Conservation (phyloP, 2,113 vertebrate species). For the Irena cyanogastra region DNA sequence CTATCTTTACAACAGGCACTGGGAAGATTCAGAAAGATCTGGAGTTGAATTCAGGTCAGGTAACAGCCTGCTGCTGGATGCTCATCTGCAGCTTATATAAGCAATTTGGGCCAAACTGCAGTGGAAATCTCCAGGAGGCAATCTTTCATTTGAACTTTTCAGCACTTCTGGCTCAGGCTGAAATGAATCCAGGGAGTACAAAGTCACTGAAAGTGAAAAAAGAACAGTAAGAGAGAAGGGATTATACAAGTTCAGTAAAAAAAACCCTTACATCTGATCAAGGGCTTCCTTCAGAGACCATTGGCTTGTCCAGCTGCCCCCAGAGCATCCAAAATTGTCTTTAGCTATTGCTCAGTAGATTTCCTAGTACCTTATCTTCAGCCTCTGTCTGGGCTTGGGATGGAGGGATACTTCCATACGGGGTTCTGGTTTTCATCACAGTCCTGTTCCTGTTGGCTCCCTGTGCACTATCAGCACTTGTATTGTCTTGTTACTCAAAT, state of each 20-base stretch:
- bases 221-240: neutral
- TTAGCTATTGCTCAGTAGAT: neutral
- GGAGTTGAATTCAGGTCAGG: slow-evolving; percentile 48
- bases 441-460: neutral
- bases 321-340: neutral
- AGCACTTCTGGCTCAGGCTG: neutral
- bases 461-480: neutral
- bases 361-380: neutral
- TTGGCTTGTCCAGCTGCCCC: neutral
- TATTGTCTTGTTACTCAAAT: neutral
- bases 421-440: slow-evolving; percentile 22
- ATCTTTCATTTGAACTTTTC: neutral
- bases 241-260: neutral
- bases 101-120: neutral
- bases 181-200: neutral
- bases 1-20: neutral
- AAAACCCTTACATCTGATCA: neutral
- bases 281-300: neutral
- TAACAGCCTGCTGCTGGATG: slow-evolving; percentile 11
- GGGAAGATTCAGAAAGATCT: neutral
- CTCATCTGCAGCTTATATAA: slow-evolving; percentile 21
- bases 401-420: neutral
- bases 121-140: slow-evolving; percentile 7
- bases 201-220: slow-evolving; percentile 6
- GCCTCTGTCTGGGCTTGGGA: neutral